Base-by-base conservation (phyloP, 2,113 vertebrate species). In the Tetraodon nigroviridis region DNA sequence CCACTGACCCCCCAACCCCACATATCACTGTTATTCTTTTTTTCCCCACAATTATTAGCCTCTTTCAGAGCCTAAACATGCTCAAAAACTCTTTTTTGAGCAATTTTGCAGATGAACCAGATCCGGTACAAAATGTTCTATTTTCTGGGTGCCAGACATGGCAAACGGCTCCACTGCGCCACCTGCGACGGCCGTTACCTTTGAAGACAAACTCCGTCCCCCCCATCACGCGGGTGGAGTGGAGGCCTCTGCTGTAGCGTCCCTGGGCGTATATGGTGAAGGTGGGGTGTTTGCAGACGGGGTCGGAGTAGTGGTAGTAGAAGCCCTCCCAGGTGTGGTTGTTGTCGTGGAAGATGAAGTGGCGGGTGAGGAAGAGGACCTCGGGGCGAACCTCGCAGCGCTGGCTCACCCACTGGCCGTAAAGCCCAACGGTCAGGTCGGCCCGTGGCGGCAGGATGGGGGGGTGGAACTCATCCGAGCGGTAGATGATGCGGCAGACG, bases 291-390 rank as follows among this genome's bases (percentile, higher is more conserved):
- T 94, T 97, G 83, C 97, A 99, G 81, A 94, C 87, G 1, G 97
- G 96, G 84, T 99, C 96, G 0, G 95, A 94, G 88, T 95, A 99
- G 87, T 99, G 97, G 84, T 94, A 95, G 85, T 99, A 99, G 84
- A 94, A 92, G 0, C 97, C 97, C 73, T 98, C 95, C 97, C 97
- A 99, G 41, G 94, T 97, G 86, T 94, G 92, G 81, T 97, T 96
- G 83, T 93, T 93, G 85, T 96, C 93, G 0, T 98, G 93, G 89
- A 99, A 99, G 83, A 95, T 82, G 84, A 99, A 98, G 84, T 98
- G 94, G 6, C 97, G 91, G 0, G 96, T 97, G 71, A 99, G 94
- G 86, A 99, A 99, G 69, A 98, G 93, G 19, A 96, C 95, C 72
- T 95, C 96, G 0, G 96, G 97, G 2, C 97, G 93, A 5, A 98